phyloP scores from a whole-genome alignment of 2,888 invertebrate species.

The Meandrusa payeni region DNA sequence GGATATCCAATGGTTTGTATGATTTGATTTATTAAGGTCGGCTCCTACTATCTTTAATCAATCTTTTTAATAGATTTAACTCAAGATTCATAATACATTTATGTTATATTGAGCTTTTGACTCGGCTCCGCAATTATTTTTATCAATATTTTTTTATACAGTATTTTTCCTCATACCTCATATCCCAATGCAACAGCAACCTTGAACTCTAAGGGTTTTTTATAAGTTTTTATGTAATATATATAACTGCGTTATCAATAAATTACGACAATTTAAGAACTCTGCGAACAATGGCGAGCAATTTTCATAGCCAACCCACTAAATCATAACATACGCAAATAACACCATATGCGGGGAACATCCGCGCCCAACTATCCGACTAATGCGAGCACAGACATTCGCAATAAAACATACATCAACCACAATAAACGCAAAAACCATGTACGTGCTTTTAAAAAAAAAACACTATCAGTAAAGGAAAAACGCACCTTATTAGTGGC shows the following conservation, averaged over 20 bases:
- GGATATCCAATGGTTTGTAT: not conserved
- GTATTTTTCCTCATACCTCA: too few species aligned
- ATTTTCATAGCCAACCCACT: slow-evolving; percentile 32
- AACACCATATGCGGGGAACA: slow-evolving; percentile 54
- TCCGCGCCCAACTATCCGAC: slow-evolving; percentile 50
- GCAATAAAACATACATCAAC: slow-evolving; percentile 58
- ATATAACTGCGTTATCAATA: slow-evolving; percentile 9
- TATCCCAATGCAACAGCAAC: too few species aligned
- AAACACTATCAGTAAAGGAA: slow-evolving; percentile 9
- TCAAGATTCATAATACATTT: too few species aligned
- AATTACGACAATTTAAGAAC: slow-evolving; percentile 13
- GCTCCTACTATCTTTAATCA: not conserved
- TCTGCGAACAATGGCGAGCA: slow-evolving; percentile 16
- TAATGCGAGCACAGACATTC: slow-evolving; percentile 58
- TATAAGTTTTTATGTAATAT: not conserved
- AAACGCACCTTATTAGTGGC: slow-evolving; percentile 15
- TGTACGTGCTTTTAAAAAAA: slow-evolving; percentile 29
- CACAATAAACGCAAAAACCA: slow-evolving; percentile 45
- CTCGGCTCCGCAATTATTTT: too few species aligned
- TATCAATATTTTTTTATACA: too few species aligned
- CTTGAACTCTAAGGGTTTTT: too few species aligned
- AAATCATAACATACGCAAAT: slow-evolving; percentile 47
- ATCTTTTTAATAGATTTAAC: too few species aligned
- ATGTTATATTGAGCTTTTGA: too few species aligned
- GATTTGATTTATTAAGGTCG: not conserved